Evolutionary conservation across 2,888 invertebrate species (phyloP).

Genomic region (Callosobruchus maculatus): DNA sequence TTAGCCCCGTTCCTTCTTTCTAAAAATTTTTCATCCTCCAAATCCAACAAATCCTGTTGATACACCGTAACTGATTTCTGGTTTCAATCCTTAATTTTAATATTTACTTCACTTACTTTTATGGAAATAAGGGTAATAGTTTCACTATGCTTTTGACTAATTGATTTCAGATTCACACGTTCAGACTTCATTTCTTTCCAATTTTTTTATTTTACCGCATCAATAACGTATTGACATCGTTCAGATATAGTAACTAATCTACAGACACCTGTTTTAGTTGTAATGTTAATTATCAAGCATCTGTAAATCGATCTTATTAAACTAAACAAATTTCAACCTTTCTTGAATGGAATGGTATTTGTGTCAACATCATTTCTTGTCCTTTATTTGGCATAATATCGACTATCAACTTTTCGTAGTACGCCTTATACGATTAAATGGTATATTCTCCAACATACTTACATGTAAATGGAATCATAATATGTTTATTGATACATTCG

Average conservation of each 20-base stretch:
- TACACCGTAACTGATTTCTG: no score
- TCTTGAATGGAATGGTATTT: not conserved
- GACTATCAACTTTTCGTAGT: not conserved
- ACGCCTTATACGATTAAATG: not conserved
- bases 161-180: no score
- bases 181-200: no score
- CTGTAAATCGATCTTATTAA: not conserved
- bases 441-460: not conserved
- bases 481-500: not conserved
- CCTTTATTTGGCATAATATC: not conserved
- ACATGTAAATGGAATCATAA: not conserved
- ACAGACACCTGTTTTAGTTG: not conserved
- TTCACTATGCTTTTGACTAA: no score
- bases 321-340: not conserved
- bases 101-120: no score
- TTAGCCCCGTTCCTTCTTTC: no score
- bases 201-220: no score
- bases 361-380: not conserved
- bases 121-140: no score
- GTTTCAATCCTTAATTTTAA: no score
- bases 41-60: no score
- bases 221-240: not conserved
- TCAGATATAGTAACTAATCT: not conserved
- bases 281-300: not conserved
- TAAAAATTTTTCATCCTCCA: no score